Evolutionary conservation across 2,888 invertebrate genomes (phyloP).

Genomic region (Poecilus cupreus): DNA sequence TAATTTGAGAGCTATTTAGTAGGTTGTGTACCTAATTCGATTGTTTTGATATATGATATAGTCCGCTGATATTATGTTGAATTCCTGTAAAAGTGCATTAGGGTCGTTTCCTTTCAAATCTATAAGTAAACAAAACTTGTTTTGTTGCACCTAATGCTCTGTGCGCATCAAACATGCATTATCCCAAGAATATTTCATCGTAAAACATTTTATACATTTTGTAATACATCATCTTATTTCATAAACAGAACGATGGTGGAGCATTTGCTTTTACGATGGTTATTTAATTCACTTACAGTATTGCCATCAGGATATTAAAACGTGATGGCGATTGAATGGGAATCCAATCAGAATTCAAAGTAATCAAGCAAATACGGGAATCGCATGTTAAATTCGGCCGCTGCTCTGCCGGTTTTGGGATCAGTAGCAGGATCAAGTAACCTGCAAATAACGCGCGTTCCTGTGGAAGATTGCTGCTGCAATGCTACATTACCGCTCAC

Average conservation of each 20-base stretch:
- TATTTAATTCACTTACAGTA: conserved; percentile 9
- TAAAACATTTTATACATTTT: too few relatives aligned
- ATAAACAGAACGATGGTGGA: too few relatives aligned
- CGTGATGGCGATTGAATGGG: neutral
- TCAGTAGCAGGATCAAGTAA: conserved; percentile 10
- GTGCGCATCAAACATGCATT: too few relatives aligned
- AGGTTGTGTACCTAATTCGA: too few relatives aligned
- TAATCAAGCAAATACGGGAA: conserved; percentile 41
- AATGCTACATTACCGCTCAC: neutral
- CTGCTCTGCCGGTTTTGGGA: neutral
- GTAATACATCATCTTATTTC: too few relatives aligned
- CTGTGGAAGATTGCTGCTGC: neutral
- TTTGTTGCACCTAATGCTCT: too few relatives aligned
- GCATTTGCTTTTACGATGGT: neutral
- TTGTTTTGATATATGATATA: too few relatives aligned
- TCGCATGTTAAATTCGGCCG: conserved; percentile 21
- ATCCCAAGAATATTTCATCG: too few relatives aligned
- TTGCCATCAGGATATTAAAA: conserved; percentile 21
- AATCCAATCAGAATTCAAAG: conserved; percentile 32
- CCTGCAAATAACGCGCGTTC: neutral
- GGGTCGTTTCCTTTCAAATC: too few relatives aligned
- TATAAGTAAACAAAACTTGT: too few relatives aligned
- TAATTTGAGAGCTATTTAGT: too few relatives aligned
- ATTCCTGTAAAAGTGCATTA: neutral
- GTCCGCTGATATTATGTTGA: too few relatives aligned